Percentiles rank a stretch among this genome's conserved stretches.
Conservation (phyloP, 2,888 invertebrate species). For the Cremastobaeus sp. region DNA sequence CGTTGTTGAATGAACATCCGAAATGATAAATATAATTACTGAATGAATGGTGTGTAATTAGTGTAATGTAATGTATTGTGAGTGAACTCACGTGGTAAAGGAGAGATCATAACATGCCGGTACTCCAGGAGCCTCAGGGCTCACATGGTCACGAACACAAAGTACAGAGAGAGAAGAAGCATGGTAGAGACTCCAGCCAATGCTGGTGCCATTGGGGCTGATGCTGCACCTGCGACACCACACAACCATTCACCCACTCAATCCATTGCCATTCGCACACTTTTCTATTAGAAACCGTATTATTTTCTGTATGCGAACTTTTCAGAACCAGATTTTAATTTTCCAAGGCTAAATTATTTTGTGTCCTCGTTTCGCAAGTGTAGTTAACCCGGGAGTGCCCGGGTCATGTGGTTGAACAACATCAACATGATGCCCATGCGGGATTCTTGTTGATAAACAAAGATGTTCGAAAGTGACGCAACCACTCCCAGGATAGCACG, state of each 20-base stretch:
- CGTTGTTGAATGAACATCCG: not conserved
- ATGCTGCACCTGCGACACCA: slow-evolving; percentile 78
- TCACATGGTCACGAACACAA: slow-evolving; percentile 78
- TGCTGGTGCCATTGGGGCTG: slow-evolving; percentile 76
- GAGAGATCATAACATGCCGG: slow-evolving; percentile 77
- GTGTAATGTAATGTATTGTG: slow-evolving; percentile 68
- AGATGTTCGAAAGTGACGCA: too few relatives aligned
- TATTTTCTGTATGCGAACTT: not conserved
- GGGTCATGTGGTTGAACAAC: too few relatives aligned
- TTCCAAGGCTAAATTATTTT: not conserved
- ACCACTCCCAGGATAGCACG: too few relatives aligned
- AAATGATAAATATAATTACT: not conserved
- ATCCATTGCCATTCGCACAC: slow-evolving; percentile 66
- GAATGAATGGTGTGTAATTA: too few relatives aligned
- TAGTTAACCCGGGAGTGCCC: too few relatives aligned
- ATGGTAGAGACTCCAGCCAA: slow-evolving; percentile 77
- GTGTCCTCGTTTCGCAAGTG: too few relatives aligned
- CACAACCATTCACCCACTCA: slow-evolving; percentile 75
- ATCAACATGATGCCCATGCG: too few relatives aligned
- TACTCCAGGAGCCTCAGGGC: slow-evolving; percentile 77
- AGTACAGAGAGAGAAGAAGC: slow-evolving; percentile 79
- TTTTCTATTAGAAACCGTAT: slow-evolving; percentile 25
- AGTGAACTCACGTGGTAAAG: slow-evolving; percentile 76
- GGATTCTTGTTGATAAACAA: too few relatives aligned
- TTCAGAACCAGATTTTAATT: not conserved